These are phyloP conservation scores for Pharmacophagus antenor DNA, from an alignment of 2,888 invertebrate species.

Conservation along the genomic window DNA sequence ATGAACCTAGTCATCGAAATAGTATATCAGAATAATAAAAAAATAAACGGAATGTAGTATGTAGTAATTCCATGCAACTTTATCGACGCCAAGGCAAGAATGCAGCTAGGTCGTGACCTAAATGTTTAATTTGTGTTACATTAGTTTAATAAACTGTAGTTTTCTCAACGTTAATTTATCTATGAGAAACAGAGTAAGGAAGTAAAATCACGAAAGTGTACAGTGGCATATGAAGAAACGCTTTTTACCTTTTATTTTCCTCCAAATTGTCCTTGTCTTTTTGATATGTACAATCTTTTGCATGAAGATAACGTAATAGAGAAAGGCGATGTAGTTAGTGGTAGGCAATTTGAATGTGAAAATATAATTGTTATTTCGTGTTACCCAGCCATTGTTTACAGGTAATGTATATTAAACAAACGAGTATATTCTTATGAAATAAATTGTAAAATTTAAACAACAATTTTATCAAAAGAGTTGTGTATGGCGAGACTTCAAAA, in stretches of 20 bases:
- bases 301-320: slow-evolving; percentile 22
- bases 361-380: slow-evolving; percentile 27
- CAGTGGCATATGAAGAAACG: not conserved
- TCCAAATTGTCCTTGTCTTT: not conserved
- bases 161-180: not conserved
- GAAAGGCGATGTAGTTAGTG: slow-evolving; percentile 22
- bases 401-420: slow-evolving; percentile 9
- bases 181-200: not conserved
- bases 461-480: slow-evolving; percentile 1
- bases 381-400: slow-evolving; percentile 23
- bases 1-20: not conserved
- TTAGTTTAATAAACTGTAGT: slow-evolving; percentile 19
- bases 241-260: not conserved
- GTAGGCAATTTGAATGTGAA: slow-evolving; percentile 21
- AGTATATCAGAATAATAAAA: slow-evolving; percentile 39
- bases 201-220: not conserved
- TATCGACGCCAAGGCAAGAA: slow-evolving; percentile 38
- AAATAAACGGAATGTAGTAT: slow-evolving; percentile 40
- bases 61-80: slow-evolving; percentile 43
- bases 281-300: slow-evolving; percentile 13
- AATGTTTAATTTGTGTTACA: slow-evolving; percentile 33
- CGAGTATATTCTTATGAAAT: slow-evolving; percentile 21
- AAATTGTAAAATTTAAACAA: slow-evolving; percentile 17
- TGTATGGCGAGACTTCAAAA: not conserved
- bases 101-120: slow-evolving; percentile 43